Base-by-base conservation (phyloP, 1,140 invertebrate genomes). In the Drosophila watanabei region DNA sequence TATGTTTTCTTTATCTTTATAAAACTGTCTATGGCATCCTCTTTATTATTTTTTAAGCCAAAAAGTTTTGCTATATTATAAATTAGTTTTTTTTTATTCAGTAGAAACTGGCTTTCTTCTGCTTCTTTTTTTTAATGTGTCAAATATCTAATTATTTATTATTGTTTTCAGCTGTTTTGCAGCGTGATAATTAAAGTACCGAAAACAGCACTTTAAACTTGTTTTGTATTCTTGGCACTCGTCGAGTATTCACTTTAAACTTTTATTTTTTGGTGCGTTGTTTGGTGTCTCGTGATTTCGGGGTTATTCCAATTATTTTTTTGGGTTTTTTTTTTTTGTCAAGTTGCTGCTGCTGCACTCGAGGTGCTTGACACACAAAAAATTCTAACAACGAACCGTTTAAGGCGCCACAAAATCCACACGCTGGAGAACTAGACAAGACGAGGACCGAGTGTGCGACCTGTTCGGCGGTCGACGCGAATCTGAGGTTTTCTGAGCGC, bases 401-500 rank as follows among this genome's bases (percentile, higher is more conserved):
- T 51, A 24, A 18, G 51, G 71, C 37, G 39, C 39, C 56, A 33
- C 59, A 68, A 56, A 49, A 46, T 20, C 59, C 51, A 43, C 30
- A 13, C 48, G 62, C 49, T 51, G 28, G 45, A 54, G 41, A 39
- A 64, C 51, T 56, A 5, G 51, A 24, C 41, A 51, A 18, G 35
- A 35, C 10, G 70, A 69, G 41, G 51, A 52, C 57, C 68, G 75
- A 86, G 49, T 87, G 43, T 86, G 75, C 79, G 75, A 86, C 51
- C 83, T 60, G 83, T 71, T 45, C 70, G 79, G 45, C 79, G 79
- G 81, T 85, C 85, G 85, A 48, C 75, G 82, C 70, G 86, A 82
- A 82, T 89, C 86, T 89, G 72, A 89, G 82, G 86, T 82, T 75
- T 69, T 48, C 70, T 69, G 70, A 79, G 79, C 81, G 37, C 43